Evolutionary conservation across 2,888 invertebrate genomes (phyloP), one percentile per base, ranked within the genome.

Genomic region (Hydropsyche betteni): DNA sequence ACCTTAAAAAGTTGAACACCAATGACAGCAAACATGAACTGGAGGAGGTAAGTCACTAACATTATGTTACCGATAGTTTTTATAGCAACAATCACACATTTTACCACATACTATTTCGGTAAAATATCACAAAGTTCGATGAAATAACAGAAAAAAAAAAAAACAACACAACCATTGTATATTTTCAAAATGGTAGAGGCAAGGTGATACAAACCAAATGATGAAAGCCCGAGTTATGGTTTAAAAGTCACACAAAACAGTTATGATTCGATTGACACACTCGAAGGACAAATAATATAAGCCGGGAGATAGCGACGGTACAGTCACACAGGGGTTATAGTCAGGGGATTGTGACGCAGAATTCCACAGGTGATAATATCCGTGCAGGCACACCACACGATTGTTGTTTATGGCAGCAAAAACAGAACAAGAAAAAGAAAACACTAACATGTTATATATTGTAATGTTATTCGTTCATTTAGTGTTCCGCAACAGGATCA

Each of bases 21-120:
- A 90, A 99, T 99, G 86, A 99, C 98, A 84, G 99, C 98, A 89
- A 99, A 99, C 98, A 99, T 99, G 93, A 99, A 99, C 90, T 98
- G 96, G 83, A 99, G 96, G 85, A 99, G 95, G 89, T 97, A 97
- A 88, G 99, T 99, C 89, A 99, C 99, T 91, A 99, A 92, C 91
- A 99, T 96, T 90, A 99, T 99, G 92, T 99, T 99, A 88, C 99
- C 98, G 88, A 98, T 98, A 87, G 98, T 98, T 91, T 97, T 97
- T 85, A 98, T 95, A 83, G 98, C 97, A 87, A 98, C 98, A 89
- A 98, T 97, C 89, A 98, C 99, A 91, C 99, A 99, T 90, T 99
- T 98, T 86, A 99, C 99, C 90, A 99, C 99, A 91, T 99, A 98
- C 97, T 99, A 61, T 34, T 52, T 55, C 8, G 52, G 52, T 70